These are phyloP conservation scores for Drosophila mojavensis DNA, from an alignment of 1,140 invertebrate species.

Conservation along the genomic window DNA sequence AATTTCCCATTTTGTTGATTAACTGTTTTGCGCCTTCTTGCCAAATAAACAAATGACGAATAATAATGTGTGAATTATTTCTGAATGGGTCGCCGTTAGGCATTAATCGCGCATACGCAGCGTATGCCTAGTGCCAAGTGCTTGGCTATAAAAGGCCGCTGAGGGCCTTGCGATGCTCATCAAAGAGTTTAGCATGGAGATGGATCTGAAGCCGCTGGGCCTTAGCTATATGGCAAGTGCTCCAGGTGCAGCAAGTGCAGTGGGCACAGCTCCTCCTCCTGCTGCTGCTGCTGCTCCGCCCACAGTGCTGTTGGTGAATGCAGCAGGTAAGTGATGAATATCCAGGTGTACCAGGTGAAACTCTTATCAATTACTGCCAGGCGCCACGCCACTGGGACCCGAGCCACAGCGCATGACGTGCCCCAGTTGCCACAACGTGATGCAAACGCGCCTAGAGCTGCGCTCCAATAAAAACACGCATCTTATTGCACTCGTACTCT, in stretches of 20 bases:
- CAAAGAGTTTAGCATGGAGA: slow-evolving; percentile 1
- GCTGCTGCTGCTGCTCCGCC: background rate
- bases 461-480: slow-evolving; percentile 46
- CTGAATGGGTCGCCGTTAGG: background rate
- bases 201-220: background rate
- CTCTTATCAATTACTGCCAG: background rate
- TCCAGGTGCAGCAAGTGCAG: too few relatives aligned
- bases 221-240: background rate
- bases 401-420: slow-evolving; percentile 38
- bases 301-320: slow-evolving; percentile 20
- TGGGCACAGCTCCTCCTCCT: background rate
- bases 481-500: slow-evolving; percentile 38
- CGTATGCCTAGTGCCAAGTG: background rate
- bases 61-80: background rate
- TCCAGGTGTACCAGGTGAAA: too few relatives aligned
- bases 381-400: slow-evolving; percentile 20
- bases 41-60: background rate
- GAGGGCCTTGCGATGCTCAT: background rate
- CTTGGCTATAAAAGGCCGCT: background rate
- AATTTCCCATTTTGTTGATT: too few relatives aligned
- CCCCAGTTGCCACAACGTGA: slow-evolving; percentile 29
- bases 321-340: slow-evolving; percentile 14
- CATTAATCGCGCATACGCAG: background rate
- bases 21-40: background rate
- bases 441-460: slow-evolving; percentile 34